Percentiles rank a stretch among this genome's conserved stretches.
phyloP scores from a whole-genome alignment of 2,113 vertebrate species.

The Zosterops lateralis region DNA sequence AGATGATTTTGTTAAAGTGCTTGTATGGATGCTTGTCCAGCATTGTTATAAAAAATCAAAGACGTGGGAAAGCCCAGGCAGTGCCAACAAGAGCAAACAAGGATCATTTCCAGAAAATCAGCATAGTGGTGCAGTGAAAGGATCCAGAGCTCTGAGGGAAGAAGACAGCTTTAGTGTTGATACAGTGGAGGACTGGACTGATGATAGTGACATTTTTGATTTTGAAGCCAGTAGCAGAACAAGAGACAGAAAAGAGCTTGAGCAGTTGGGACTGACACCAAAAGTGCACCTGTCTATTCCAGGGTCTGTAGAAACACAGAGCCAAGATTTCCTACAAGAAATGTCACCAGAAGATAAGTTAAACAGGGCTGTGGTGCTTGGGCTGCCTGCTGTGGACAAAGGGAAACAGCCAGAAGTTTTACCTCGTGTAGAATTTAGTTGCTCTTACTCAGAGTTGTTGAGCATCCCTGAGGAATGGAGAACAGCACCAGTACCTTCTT shows the following conservation, averaged over 20 bases:
- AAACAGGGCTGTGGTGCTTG: slow-evolving; percentile 67
- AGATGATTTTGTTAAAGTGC: slow-evolving; percentile 89
- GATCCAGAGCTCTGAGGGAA: slow-evolving; percentile 71
- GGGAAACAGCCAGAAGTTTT: slow-evolving; percentile 60
- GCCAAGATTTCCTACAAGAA: slow-evolving; percentile 72
- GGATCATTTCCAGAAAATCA: not conserved
- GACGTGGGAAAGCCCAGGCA: slow-evolving; percentile 42
- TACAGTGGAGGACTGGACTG: slow-evolving; percentile 86
- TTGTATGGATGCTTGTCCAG: slow-evolving; percentile 90
- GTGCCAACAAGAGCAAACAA: not conserved
- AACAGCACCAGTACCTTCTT: slow-evolving; percentile 75
- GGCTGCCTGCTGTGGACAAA: slow-evolving; percentile 75
- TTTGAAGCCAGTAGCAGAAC: slow-evolving; percentile 77
- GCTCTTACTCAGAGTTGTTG: slow-evolving; percentile 82
- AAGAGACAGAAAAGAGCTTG: slow-evolving; percentile 72
- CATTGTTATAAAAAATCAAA: slow-evolving; percentile 74
- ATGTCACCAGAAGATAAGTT: slow-evolving; percentile 77
- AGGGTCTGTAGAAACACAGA: slow-evolving; percentile 86
- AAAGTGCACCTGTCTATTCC: slow-evolving; percentile 81
- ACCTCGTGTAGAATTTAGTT: slow-evolving; percentile 81
- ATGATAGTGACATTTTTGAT: slow-evolving; percentile 87
- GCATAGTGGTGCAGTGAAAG: slow-evolving; percentile 50
- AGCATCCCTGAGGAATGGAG: slow-evolving; percentile 87
- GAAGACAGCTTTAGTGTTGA: slow-evolving; percentile 80
- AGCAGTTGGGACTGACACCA: slow-evolving; percentile 51